phyloP scores from a whole-genome alignment of 2,113 vertebrate species.

The Lepus europaeus region DNA sequence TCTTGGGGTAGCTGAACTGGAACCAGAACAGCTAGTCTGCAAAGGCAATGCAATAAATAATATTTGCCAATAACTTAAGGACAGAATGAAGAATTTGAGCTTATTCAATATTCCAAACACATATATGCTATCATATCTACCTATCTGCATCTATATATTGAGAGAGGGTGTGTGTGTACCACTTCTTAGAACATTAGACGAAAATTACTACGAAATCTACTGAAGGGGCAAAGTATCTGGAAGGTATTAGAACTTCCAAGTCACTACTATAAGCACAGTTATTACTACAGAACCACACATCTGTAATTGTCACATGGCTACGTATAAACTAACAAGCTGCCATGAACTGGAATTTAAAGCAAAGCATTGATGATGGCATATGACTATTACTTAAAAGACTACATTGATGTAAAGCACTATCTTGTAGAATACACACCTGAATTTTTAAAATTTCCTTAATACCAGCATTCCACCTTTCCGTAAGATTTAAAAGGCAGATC shows the following conservation, averaged over 20 bases:
- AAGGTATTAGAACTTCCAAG: neutral
- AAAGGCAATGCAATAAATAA: neutral
- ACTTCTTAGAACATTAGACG: conserved; percentile 1
- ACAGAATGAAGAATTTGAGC: neutral
- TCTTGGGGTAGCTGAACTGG: neutral
- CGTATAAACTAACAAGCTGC: neutral
- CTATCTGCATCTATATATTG: no score
- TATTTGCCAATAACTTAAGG: neutral
- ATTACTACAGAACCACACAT: neutral
- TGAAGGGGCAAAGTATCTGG: neutral
- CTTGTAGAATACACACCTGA: neutral
- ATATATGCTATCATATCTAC: neutral
- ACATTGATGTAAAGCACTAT: neutral
- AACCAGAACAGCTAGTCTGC: neutral
- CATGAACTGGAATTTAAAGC: neutral
- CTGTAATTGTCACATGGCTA: neutral
- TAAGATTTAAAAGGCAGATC: neutral
- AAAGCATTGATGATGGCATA: neutral
- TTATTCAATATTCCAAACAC: neutral
- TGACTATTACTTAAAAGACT: neutral
- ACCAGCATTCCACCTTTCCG: neutral
- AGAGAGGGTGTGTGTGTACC: neutral
- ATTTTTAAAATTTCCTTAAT: neutral
- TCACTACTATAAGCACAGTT: neutral
- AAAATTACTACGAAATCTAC: conserved; percentile 45